Percentiles rank a stretch among this genome's conserved stretches.
These are phyloP conservation scores for Albula glossodonta DNA, from an alignment of 2,113 vertebrate species.

Conservation along the genomic window DNA sequence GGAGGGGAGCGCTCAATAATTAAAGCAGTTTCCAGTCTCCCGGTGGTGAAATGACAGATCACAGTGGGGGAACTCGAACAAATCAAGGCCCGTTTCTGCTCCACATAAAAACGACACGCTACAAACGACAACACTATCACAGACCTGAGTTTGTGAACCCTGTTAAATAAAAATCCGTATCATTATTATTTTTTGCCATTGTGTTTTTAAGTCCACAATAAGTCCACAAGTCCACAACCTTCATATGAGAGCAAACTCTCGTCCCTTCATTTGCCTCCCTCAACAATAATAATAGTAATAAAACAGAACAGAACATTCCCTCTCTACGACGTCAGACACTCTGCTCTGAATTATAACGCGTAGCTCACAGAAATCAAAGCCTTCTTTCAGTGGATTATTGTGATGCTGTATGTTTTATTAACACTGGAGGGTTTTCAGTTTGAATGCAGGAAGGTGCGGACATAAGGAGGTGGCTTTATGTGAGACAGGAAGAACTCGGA, in stretches of 20 bases:
- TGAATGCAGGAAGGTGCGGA: not conserved
- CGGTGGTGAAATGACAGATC: conserved; percentile 44
- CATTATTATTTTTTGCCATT: not conserved
- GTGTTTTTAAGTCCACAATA: no score
- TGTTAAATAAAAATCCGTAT: not conserved
- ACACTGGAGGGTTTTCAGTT: not conserved
- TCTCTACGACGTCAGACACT: not conserved
- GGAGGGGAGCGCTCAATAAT: conserved; percentile 57
- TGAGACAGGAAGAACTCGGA: not conserved
- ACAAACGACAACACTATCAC: not conserved
- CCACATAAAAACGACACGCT: conserved; percentile 21
- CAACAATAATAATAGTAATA: not conserved
- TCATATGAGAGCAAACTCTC: not conserved
- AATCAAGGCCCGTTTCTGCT: conserved; percentile 37
- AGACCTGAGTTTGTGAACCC: not conserved
- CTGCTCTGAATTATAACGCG: conserved; percentile 3
- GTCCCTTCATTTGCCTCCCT: not conserved
- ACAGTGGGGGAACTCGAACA: conserved; percentile 41
- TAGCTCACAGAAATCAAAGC: not conserved
- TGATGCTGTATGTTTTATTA: not conserved
- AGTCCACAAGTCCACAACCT: no score
- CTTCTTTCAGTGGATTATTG: not conserved
- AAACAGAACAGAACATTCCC: conserved; percentile 2
- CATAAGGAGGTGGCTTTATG: no score
- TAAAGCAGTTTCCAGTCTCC: conserved; percentile 52